These are phyloP conservation scores for Salvator merianae DNA, from an alignment of 2,113 vertebrate genomes.

Conservation along the genomic window DNA sequence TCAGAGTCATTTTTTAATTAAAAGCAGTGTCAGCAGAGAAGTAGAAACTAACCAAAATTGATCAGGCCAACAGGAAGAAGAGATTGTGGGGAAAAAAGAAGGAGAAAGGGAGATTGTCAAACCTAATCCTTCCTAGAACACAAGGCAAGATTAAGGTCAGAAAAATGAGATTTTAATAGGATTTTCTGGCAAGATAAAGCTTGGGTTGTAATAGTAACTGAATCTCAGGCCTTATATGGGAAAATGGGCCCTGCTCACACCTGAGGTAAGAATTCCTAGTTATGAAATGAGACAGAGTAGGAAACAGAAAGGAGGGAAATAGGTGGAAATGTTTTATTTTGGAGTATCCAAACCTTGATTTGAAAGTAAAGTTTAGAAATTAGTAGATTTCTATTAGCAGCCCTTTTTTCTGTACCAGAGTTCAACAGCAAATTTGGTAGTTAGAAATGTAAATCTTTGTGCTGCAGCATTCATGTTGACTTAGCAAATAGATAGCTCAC, in stretches of 20 bases:
- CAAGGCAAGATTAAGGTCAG: conserved; percentile 59
- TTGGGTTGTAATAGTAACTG: conserved; percentile 23
- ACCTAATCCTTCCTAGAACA: conserved; percentile 33
- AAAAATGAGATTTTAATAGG: conserved; percentile 63
- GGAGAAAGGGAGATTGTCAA: not conserved
- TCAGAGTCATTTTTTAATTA: not conserved
- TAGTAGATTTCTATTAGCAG: not conserved
- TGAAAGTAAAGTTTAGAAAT: not conserved
- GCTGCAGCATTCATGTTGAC: not conserved
- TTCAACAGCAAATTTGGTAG: not conserved
- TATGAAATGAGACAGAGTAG: too few species aligned
- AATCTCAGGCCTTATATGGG: conserved; percentile 42
- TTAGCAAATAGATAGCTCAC: not conserved
- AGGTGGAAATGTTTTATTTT: not conserved
- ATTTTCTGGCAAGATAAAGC: conserved; percentile 49
- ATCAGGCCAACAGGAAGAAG: not conserved
- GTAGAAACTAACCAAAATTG: not conserved
- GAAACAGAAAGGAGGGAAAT: fast-evolving
- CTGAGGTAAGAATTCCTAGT: not conserved
- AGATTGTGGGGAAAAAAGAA: not conserved
- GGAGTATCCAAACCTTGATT: not conserved
- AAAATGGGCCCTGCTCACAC: not conserved
- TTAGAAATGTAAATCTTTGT: not conserved
- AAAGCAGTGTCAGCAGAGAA: not conserved
- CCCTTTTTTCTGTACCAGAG: not conserved